Evolutionary conservation across 2,113 vertebrate species (phyloP).

Genomic region (Mystacornis crossleyi): DNA sequence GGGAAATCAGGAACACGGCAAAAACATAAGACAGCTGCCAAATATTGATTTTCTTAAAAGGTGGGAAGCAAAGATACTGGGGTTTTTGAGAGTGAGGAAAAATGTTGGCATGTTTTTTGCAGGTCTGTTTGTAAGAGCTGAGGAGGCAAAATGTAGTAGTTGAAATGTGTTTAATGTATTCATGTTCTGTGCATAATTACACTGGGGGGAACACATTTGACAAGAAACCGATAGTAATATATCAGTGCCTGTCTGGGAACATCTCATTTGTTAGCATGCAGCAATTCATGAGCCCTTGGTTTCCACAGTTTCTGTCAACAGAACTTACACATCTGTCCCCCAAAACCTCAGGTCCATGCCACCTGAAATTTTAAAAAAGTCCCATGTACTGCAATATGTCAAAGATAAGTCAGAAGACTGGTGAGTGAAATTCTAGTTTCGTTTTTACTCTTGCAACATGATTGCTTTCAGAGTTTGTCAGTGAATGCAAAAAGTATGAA

Average conservation of each 20-base stretch:
- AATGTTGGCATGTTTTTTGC: background rate
- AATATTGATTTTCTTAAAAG: slow-evolving; percentile 40
- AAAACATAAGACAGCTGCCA: slow-evolving; percentile 35
- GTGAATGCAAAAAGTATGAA: background rate
- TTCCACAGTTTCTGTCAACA: background rate
- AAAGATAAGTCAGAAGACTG: background rate
- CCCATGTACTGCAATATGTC: background rate
- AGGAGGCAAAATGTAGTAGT: background rate
- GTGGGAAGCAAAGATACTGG: background rate
- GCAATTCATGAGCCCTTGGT: background rate
- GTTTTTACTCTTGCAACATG: background rate
- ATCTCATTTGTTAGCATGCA: background rate
- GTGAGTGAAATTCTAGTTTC: background rate
- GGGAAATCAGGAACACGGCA: background rate
- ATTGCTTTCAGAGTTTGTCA: background rate
- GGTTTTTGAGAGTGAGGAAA: background rate
- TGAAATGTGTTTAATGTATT: slow-evolving; percentile 1
- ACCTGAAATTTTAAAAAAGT: background rate
- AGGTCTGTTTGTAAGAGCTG: background rate
- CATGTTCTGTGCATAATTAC: background rate
- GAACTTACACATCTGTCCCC: background rate
- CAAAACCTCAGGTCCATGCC: background rate
- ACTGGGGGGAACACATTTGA: background rate
- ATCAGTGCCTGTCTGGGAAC: background rate
- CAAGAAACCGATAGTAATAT: slow-evolving; percentile 18